A percentile compares a stretch with the other conserved stretches of the same genome.
These are phyloP conservation scores for Hydriomena furcata DNA, from an alignment of 2,888 invertebrate species.

Conservation along the genomic window DNA sequence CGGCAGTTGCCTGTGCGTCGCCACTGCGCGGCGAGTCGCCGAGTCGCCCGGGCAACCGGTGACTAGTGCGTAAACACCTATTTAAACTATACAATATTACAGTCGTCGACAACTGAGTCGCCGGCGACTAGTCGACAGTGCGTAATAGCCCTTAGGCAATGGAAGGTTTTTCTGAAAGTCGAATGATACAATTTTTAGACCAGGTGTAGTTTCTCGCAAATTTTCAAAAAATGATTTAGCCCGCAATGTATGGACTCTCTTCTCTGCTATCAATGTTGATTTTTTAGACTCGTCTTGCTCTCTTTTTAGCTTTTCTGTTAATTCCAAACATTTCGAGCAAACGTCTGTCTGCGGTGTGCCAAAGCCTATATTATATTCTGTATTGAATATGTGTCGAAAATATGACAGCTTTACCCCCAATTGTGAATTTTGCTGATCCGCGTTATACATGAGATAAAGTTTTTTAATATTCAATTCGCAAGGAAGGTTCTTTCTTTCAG, in stretches of 20 bases:
- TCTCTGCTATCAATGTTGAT: background rate
- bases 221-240: constrained; percentile 1
- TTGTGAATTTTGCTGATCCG: no score
- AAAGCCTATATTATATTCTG: constrained; percentile 3
- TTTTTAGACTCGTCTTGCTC: background rate
- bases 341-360: constrained; percentile 14
- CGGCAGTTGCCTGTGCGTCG: no score
- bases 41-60: no score
- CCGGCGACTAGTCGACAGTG: no score
- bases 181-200: no score
- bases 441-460: constrained; percentile 1
- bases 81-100: no score
- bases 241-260: constrained; percentile 1
- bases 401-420: constrained; percentile 2
- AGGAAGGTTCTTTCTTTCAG: constrained; percentile 15
- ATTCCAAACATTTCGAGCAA: constrained; percentile 15
- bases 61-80: no score
- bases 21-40: no score
- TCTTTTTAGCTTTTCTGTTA: constrained; percentile 8
- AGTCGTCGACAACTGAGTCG: no score
- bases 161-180: no score
- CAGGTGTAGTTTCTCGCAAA: constrained; percentile 2
- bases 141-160: no score
- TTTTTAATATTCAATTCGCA: constrained; percentile 14
- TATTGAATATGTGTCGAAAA: constrained; percentile 9